Evolutionary conservation across 2,888 invertebrate genomes (phyloP).

Genomic region (Saturnia pavonia): DNA sequence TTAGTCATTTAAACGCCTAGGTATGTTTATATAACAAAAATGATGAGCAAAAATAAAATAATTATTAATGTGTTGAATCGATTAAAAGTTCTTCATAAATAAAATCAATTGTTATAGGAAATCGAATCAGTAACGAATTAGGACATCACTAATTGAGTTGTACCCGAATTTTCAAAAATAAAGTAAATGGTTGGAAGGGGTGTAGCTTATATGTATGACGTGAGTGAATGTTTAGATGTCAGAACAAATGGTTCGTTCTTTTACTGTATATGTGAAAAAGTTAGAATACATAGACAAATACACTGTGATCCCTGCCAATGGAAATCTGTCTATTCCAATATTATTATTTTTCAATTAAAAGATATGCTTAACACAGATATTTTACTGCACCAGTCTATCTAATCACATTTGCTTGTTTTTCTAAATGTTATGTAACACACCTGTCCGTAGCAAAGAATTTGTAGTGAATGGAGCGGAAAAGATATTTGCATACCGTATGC

Average conservation of each 20-base stretch:
- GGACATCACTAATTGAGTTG: no score
- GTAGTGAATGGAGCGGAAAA: conserved; percentile 6
- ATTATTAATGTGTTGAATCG: no score
- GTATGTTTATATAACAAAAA: no score
- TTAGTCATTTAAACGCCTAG: no score
- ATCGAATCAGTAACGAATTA: no score
- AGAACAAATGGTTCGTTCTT: neutral
- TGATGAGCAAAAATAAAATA: no score
- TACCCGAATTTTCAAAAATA: no score
- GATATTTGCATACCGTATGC: conserved; percentile 9
- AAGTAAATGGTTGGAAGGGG: no score
- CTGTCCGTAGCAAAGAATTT: neutral
- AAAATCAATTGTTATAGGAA: no score
- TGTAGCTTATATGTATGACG: no score
- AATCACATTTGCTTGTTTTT: neutral
- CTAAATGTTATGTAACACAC: neutral
- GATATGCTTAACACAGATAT: neutral
- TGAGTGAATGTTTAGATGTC: neutral
- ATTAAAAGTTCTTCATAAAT: no score
- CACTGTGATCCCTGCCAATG: neutral
- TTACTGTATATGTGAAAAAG: neutral
- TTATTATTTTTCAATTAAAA: neutral
- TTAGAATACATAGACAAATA: neutral
- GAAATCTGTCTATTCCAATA: no score
- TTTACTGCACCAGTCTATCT: neutral